Evolutionary conservation across 2,888 invertebrate species (phyloP).

Genomic region (Craniophora ligustri): DNA sequence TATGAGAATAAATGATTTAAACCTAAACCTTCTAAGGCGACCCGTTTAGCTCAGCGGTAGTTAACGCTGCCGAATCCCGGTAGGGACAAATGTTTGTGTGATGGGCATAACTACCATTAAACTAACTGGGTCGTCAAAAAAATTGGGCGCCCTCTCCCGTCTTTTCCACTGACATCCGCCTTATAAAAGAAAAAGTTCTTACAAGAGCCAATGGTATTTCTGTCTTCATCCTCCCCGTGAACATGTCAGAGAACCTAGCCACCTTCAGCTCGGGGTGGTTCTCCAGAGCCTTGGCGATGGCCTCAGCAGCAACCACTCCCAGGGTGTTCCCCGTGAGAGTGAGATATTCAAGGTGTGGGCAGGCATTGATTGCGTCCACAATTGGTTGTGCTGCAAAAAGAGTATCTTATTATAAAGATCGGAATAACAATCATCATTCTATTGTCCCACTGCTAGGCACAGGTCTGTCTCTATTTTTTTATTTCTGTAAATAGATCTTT

Average conservation of each 20-base stretch:
- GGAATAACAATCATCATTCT: no score
- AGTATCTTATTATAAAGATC: not conserved
- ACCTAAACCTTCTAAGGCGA: no score
- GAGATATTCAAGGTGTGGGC: slow-evolving; percentile 91
- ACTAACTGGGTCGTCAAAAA: no score
- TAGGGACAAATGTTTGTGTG: no score
- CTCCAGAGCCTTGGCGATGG: slow-evolving; percentile 94
- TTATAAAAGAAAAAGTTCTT: slow-evolving; percentile 53
- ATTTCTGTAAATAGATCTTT: no score
- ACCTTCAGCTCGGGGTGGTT: slow-evolving; percentile 93
- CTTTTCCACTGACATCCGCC: not conserved
- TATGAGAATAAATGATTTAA: no score
- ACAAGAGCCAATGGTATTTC: slow-evolving; percentile 98
- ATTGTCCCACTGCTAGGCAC: no score
- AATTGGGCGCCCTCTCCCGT: no score
- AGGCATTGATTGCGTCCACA: slow-evolving; percentile 92
- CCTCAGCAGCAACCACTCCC: slow-evolving; percentile 96
- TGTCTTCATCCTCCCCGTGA: slow-evolving; percentile 97
- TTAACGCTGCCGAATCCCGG: no score
- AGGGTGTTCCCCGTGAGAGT: slow-evolving; percentile 97
- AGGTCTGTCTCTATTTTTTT: no score
- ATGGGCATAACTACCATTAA: no score
- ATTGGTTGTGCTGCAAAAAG: slow-evolving; percentile 90
- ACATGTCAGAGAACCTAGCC: slow-evolving; percentile 98
- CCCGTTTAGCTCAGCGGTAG: no score